Evolutionary conservation across 2,888 invertebrate genomes (phyloP), one percentile per base, ranked within the genome.

Genomic region (Osmoderma eremita): DNA sequence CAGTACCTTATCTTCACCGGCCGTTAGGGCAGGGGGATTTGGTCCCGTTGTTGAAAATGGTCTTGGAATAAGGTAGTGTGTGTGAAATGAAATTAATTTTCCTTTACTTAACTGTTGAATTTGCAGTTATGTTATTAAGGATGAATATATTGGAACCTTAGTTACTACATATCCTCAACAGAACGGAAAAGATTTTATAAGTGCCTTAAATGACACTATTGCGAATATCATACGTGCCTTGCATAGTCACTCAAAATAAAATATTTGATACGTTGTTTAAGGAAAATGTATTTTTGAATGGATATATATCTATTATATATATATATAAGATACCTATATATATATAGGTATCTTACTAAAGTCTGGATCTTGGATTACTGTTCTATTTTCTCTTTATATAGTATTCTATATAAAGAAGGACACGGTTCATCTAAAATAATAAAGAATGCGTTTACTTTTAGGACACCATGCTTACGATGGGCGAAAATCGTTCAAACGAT

Each of bases 11-110:
- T 90, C 92, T 0, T 93, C 96, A 53, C 92, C 94, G 0, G 90
- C 91, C 63, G 90, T 98, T 10, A 82, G 90, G 76, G 91, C 93
- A 20, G 98, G 98, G 22, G 95, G 94, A 0, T 99, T 99, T 84
- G 98, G 96, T 0, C 97, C 98, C 0, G 97, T 97, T 5, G 91
- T 91, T 0, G 83, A 85, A 61, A 91, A 98, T 84, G 98, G 98
- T 3, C 92, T 92, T 79, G 99, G 99, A 45, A 89, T 98, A 73
- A 97, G 91, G 88, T 98, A 88, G 5, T 50, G 24, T 13, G 1
- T 1, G 39, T 13, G 12, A 18, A 50, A 54, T 48, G 24, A 53
- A 39, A 49, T 4, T 15, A 17, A 54, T 41, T 39, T 56, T 22
- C 48, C 48, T 6, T 50, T 12, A 17, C 65, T 69, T 68, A 50